Conservation (phyloP, 2,888 invertebrate genomes). For the Phaonia tiefii region DNA sequence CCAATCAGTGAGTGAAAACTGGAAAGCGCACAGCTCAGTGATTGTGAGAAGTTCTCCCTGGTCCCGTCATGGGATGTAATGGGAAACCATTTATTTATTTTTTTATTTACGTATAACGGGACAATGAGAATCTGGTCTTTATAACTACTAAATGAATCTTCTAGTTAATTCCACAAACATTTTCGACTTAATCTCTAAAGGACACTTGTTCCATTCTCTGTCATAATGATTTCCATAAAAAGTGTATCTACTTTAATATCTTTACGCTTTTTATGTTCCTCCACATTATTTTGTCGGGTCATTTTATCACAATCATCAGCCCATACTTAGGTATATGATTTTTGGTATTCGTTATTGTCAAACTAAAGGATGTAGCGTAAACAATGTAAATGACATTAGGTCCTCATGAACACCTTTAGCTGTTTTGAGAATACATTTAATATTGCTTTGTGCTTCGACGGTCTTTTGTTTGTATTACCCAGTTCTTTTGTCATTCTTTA, state of each 20-base stretch:
- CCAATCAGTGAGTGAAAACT: too few species aligned
- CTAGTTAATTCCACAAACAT: too few species aligned
- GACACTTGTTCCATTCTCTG: not conserved
- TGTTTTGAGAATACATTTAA: conserved; percentile 39
- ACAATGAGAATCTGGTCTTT: too few species aligned
- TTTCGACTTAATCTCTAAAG: not conserved
- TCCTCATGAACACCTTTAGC: conserved; percentile 60
- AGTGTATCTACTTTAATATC: not conserved
- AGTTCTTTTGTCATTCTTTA: conserved; percentile 50
- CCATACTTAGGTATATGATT: not conserved
- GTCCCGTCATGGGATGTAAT: too few species aligned
- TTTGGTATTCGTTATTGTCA: not conserved
- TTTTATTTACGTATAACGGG: too few species aligned
- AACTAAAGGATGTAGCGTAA: not conserved
- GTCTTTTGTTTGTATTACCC: conserved; percentile 17
- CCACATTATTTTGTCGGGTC: not conserved
- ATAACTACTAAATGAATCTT: too few species aligned
- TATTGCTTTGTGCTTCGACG: not conserved
- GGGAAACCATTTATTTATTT: too few species aligned
- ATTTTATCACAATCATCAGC: conserved; percentile 1
- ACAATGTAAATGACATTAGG: conserved; percentile 46
- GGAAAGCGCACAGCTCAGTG: too few species aligned
- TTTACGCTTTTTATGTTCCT: not conserved
- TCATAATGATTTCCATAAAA: not conserved
- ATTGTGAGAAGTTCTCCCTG: too few species aligned